Conservation (phyloP, 2,113 vertebrate genomes). For the Lasiurus cinereus region DNA sequence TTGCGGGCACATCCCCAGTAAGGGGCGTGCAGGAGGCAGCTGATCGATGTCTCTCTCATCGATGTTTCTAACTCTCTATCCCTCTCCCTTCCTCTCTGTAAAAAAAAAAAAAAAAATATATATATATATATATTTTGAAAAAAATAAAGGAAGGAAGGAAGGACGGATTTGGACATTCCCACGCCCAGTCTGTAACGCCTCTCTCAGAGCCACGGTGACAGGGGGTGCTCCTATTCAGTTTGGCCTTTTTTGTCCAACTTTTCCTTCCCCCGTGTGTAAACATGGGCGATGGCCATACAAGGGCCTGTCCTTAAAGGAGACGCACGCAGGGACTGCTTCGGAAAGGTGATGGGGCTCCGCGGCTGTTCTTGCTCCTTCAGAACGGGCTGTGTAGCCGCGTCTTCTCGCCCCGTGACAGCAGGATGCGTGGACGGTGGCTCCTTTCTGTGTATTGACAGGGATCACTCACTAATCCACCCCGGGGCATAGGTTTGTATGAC, state of each 20-base stretch:
- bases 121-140: too few species aligned
- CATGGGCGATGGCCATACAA: slow-evolving; percentile 73
- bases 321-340: fast-evolving
- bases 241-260: slow-evolving; percentile 80
- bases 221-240: slow-evolving; percentile 73
- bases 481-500: neutral
- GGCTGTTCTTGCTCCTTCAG: neutral
- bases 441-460: neutral
- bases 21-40: too few species aligned
- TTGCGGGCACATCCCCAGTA: too few species aligned
- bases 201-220: slow-evolving; percentile 71
- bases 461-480: neutral
- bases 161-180: slow-evolving; percentile 59
- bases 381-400: too few species aligned
- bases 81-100: too few species aligned
- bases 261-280: slow-evolving; percentile 76
- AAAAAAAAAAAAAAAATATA: too few species aligned
- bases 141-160: too few species aligned
- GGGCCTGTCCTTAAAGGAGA: slow-evolving; percentile 70
- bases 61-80: too few species aligned
- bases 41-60: too few species aligned
- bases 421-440: neutral
- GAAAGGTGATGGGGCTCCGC: slow-evolving; percentile 39
- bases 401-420: neutral
- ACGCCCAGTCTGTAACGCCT: slow-evolving; percentile 75